These are phyloP conservation scores for Heteronetta atricapilla DNA, from an alignment of 2,113 vertebrate species.

Conservation along the genomic window DNA sequence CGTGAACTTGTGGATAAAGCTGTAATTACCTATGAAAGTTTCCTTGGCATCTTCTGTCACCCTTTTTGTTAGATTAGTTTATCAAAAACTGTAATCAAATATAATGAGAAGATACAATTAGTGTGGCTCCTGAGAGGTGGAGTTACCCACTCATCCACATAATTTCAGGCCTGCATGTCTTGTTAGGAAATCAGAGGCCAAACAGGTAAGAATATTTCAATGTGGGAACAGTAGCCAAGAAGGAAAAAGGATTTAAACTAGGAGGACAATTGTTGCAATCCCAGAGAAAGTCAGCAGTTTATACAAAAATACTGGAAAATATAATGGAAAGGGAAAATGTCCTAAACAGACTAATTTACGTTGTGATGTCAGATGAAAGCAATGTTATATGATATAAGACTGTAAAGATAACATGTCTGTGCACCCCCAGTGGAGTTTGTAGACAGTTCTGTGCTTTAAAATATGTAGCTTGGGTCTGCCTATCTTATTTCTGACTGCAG, in stretches of 20 bases:
- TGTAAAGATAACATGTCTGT: not conserved
- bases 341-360: not conserved
- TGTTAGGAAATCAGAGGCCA: slow-evolving; percentile 3
- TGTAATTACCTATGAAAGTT: not conserved
- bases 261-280: not conserved
- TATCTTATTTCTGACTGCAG: slow-evolving; percentile 27
- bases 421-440: not conserved
- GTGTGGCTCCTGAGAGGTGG: not conserved
- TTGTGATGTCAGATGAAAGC: slow-evolving; percentile 43
- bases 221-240: not conserved
- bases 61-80: slow-evolving; percentile 1
- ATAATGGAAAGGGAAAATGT: not conserved
- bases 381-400: not conserved
- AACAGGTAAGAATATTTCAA: not conserved
- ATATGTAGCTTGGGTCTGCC: not conserved
- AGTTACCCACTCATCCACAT: not conserved
- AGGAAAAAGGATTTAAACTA: not conserved
- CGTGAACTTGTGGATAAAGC: not conserved
- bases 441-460: slow-evolving; percentile 45
- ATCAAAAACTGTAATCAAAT: not conserved
- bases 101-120: not conserved
- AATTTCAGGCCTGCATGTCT: slow-evolving; percentile 20
- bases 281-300: not conserved
- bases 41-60: not conserved
- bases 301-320: not conserved